Conservation (phyloP, 1,140 invertebrate genomes). For the Psix sp. region DNA sequence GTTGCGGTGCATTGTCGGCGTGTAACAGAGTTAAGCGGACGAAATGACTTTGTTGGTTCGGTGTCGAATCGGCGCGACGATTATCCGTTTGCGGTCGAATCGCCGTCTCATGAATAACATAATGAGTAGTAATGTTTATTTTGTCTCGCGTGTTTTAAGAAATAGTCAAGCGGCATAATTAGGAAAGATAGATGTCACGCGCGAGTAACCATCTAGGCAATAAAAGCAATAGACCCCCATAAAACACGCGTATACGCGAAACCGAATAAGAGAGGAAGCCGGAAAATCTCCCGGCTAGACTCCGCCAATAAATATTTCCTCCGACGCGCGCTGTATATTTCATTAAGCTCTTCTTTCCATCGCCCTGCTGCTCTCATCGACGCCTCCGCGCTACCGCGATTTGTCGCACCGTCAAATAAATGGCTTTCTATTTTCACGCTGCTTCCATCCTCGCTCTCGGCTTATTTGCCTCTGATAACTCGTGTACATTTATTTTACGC, state of each 20-base stretch:
- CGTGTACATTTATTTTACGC: slow-evolving; percentile 53
- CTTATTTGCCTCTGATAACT: slow-evolving; percentile 52
- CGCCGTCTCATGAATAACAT: slow-evolving; percentile 51
- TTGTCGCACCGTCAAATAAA: slow-evolving; percentile 55
- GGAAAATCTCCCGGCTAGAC: slow-evolving; percentile 49
- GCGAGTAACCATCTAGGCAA: slow-evolving; percentile 25
- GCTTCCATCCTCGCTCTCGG: slow-evolving; percentile 28
- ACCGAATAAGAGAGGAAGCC: slow-evolving; percentile 43
- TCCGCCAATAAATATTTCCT: slow-evolving; percentile 56
- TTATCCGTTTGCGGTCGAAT: slow-evolving; percentile 49
- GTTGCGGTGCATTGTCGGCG: slow-evolving; percentile 50
- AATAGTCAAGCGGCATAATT: slow-evolving; percentile 50
- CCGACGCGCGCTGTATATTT: slow-evolving; percentile 56
- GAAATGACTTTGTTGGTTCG: slow-evolving; percentile 54
- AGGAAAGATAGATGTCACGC: slow-evolving; percentile 45
- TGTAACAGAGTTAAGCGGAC: slow-evolving; percentile 50
- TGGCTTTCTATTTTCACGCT: slow-evolving; percentile 55
- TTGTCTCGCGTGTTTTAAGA: slow-evolving; percentile 41
- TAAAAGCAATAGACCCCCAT: slow-evolving; percentile 51
- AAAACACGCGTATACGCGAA: slow-evolving; percentile 41
- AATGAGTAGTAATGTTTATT: slow-evolving; percentile 58
- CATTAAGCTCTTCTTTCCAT: slow-evolving; percentile 60
- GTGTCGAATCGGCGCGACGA: slow-evolving; percentile 44
- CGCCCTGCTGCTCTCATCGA: slow-evolving; percentile 54
- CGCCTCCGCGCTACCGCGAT: slow-evolving; percentile 53